Conservation (phyloP, 2,888 invertebrate genomes). For the Chorisops tibialis region DNA sequence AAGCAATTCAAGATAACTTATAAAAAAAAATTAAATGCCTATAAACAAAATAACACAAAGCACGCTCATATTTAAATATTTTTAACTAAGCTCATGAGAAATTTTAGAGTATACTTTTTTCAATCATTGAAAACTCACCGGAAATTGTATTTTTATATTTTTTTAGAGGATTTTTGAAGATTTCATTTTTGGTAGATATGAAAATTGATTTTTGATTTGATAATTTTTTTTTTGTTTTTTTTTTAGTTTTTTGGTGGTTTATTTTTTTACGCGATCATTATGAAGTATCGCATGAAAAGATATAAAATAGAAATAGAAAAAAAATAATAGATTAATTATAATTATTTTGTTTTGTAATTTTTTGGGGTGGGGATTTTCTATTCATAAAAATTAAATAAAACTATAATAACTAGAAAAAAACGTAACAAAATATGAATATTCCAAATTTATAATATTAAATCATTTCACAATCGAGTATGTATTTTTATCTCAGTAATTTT, state of each 20-base stretch:
- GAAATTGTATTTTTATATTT: constrained; percentile 8
- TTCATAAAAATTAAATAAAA: no score
- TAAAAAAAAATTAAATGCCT: background rate
- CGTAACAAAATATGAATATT: no score
- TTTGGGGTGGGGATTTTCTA: no score
- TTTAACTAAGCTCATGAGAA: constrained; percentile 9
- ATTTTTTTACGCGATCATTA: background rate
- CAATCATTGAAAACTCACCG: constrained; percentile 20
- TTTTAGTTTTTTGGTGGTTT: no score
- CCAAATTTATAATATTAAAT: no score
- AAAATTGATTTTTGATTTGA: constrained; percentile 8
- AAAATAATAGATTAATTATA: constrained; percentile 4
- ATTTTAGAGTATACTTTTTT: constrained; percentile 3
- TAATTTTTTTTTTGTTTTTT: no score
- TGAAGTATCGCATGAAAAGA: constrained; percentile 15
- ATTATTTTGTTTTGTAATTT: background rate
- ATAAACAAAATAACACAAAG: constrained; percentile 7
- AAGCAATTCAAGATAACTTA: background rate
- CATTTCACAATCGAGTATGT: no score
- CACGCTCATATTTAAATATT: no score
- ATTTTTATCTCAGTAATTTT: no score
- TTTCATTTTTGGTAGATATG: background rate
- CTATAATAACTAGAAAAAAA: no score
- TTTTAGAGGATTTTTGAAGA: background rate
- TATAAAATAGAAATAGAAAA: constrained; percentile 18